These are phyloP conservation scores for Myxocyprinus asiaticus DNA, from an alignment of 2,113 vertebrate species.

Conservation along the genomic window DNA sequence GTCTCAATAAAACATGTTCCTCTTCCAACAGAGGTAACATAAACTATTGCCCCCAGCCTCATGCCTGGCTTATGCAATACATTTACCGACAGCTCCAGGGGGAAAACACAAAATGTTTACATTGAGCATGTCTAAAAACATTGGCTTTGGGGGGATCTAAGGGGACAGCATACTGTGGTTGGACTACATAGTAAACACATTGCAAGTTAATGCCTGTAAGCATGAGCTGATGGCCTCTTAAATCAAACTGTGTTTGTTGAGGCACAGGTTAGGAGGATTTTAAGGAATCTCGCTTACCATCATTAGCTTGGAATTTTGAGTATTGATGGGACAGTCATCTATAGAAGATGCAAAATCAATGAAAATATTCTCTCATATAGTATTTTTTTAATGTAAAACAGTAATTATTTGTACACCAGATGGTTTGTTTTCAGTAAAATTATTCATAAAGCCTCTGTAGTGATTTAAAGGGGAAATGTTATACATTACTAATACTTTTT, in stretches of 20 bases:
- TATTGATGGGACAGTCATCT: neutral
- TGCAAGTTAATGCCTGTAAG: conserved; percentile 14
- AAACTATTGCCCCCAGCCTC: conserved; percentile 61
- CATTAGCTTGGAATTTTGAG: conserved; percentile 7
- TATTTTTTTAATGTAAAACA: neutral
- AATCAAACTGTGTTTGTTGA: conserved; percentile 47
- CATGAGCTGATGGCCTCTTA: conserved; percentile 32
- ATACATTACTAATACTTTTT: no score
- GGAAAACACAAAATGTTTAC: conserved; percentile 52
- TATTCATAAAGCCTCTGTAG: no score
- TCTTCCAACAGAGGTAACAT: conserved; percentile 63
- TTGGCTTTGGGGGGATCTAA: conserved; percentile 28
- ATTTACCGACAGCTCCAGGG: conserved; percentile 60
- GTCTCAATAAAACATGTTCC: conserved; percentile 67
- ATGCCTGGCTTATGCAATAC: conserved; percentile 61
- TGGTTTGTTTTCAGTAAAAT: no score
- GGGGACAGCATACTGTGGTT: conserved; percentile 7
- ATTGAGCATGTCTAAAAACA: conserved; percentile 36
- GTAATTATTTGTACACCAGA: no score
- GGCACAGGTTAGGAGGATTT: conserved; percentile 33
- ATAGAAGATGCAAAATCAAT: neutral
- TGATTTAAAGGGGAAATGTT: no score
- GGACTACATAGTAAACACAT: conserved; percentile 42
- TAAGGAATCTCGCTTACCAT: conserved; percentile 48
- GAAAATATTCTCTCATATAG: neutral